phyloP scores from a whole-genome alignment of 1,140 invertebrate species.

The Cotesia typhae region DNA sequence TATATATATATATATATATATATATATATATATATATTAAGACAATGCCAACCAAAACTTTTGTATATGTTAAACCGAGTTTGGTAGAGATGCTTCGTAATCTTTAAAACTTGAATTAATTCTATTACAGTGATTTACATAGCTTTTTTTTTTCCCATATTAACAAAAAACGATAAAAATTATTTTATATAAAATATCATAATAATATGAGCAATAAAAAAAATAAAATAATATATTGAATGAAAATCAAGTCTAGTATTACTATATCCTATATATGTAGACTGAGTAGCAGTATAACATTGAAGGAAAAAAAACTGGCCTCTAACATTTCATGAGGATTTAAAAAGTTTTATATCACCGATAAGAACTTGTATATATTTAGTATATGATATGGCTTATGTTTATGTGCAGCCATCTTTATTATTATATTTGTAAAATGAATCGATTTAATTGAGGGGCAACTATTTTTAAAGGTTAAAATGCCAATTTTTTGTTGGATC shows the following conservation, averaged over 20 bases:
- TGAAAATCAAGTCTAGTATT: too few relatives aligned
- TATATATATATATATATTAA: conserved; percentile 19
- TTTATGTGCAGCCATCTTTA: too few relatives aligned
- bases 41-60: conserved; percentile 5
- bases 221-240: too few relatives aligned
- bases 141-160: too few relatives aligned
- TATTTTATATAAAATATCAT: too few relatives aligned
- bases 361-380: not conserved
- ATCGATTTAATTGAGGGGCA: not conserved
- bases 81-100: not conserved
- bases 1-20: too few relatives aligned
- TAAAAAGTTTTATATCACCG: not conserved
- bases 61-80: not conserved
- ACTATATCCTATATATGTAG: not conserved
- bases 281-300: not conserved
- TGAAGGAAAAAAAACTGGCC: not conserved
- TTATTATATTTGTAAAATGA: not conserved
- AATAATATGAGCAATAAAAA: too few relatives aligned
- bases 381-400: too few relatives aligned
- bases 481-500: too few relatives aligned
- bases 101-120: conserved; percentile 18
- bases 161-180: too few relatives aligned
- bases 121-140: not conserved
- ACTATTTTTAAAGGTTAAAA: too few relatives aligned
- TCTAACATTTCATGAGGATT: conserved; percentile 1